Evolutionary conservation across 1,140 invertebrate species (phyloP).

Genomic region (Caenorhabditis tropicalis): DNA sequence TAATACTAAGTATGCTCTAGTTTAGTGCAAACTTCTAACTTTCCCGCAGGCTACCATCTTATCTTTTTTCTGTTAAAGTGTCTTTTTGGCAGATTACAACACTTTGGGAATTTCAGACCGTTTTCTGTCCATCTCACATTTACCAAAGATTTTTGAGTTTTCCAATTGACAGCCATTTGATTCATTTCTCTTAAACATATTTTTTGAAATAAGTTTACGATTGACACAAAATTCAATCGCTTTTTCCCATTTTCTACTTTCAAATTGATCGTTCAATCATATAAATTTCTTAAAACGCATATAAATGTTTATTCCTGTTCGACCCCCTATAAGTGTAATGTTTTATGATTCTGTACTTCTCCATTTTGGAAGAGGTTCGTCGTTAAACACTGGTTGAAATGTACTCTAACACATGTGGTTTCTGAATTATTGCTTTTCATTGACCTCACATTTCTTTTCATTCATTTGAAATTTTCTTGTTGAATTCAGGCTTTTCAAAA

Average conservation of each 20-base stretch:
- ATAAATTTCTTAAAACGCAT: neutral
- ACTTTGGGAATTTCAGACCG: neutral
- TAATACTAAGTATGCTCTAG: neutral
- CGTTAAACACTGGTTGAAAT: neutral
- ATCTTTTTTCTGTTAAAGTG: neutral
- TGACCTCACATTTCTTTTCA: neutral
- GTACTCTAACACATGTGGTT: conserved; percentile 8
- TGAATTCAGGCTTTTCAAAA: too few species aligned
- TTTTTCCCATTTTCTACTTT: neutral
- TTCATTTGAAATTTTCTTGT: neutral
- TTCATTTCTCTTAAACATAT: neutral
- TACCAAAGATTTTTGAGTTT: neutral
- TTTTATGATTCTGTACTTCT: neutral
- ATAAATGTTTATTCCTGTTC: neutral
- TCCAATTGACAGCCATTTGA: neutral
- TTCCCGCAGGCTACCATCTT: neutral
- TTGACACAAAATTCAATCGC: neutral
- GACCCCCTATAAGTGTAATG: neutral
- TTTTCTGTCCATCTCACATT: neutral
- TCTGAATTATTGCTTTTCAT: conserved; percentile 8
- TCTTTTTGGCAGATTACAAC: neutral
- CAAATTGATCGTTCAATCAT: neutral
- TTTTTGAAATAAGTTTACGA: neutral
- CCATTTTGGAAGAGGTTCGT: neutral
- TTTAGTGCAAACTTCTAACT: neutral